Conservation (phyloP, 2,113 vertebrate genomes). For the Piprites chloris region DNA sequence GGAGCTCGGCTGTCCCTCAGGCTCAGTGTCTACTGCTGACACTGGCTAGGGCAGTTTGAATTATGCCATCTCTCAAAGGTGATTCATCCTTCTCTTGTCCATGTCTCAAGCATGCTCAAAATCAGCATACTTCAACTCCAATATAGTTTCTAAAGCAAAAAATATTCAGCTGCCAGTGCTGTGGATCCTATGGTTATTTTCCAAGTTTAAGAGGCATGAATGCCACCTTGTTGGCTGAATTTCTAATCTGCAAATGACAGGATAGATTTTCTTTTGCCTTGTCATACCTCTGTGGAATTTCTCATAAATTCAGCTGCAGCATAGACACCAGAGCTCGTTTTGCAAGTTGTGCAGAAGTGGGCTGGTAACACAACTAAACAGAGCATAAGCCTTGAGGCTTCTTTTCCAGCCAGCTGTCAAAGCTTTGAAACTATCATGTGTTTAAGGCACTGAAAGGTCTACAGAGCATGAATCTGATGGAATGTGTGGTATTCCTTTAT, state of each 20-base stretch:
- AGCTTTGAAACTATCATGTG: background rate
- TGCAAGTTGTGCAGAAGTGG: background rate
- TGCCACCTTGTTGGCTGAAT: background rate
- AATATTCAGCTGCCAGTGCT: background rate
- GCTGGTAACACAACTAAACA: background rate
- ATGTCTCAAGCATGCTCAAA: background rate
- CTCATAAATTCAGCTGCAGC: background rate
- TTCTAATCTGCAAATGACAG: background rate
- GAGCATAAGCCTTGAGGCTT: background rate
- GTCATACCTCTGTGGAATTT: background rate
- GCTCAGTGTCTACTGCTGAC: background rate
- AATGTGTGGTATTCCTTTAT: background rate
- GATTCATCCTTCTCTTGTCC: background rate
- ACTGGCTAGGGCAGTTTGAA: background rate
- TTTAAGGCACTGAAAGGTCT: background rate
- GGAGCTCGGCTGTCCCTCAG: background rate
- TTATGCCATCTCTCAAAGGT: background rate
- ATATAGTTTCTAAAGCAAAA: background rate
- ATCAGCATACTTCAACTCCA: background rate
- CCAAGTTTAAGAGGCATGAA: background rate
- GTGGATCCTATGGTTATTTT: background rate
- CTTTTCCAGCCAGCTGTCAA: conserved; percentile 21
- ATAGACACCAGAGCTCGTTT: background rate
- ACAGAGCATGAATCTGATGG: background rate
- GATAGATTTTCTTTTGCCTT: background rate